These are phyloP conservation scores for Leucoma salicis DNA, from an alignment of 2,888 invertebrate genomes.

Conservation along the genomic window DNA sequence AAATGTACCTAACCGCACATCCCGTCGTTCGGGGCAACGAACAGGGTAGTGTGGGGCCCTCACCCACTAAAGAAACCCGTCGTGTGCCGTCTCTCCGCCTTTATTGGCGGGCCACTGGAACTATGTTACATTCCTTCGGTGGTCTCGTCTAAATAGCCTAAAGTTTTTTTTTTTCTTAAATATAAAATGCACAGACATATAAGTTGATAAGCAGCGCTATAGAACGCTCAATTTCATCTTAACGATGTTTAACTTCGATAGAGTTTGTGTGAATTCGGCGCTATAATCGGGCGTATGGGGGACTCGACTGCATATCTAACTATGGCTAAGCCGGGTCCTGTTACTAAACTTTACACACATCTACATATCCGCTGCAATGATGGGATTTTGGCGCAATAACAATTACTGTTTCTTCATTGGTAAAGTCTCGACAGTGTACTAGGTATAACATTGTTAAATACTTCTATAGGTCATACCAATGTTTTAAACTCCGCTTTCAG, in stretches of 20 bases:
- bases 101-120: no score
- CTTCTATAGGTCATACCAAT: not conserved
- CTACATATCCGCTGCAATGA: conserved; percentile 10
- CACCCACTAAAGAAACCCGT: no score
- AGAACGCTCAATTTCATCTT: no score
- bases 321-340: conserved; percentile 15
- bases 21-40: no score
- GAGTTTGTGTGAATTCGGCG: not conserved
- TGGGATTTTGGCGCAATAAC: conserved; percentile 26
- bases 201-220: no score
- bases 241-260: not conserved
- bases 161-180: no score
- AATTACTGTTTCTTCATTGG: conserved; percentile 9
- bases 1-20: no score
- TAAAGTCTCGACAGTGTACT: not conserved
- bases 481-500: conserved; percentile 3
- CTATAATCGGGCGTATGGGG: not conserved
- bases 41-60: no score
- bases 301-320: conserved; percentile 3
- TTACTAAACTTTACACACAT: conserved; percentile 23
- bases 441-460: not conserved
- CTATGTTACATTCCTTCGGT: no score
- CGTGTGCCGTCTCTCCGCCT: no score
- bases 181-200: no score
- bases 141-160: no score